A percentile compares a stretch with the other conserved stretches of the same genome.
phyloP scores from a whole-genome alignment of 92 coral and sea anemone genomes.

The Hydrozoanthus gracilis region DNA sequence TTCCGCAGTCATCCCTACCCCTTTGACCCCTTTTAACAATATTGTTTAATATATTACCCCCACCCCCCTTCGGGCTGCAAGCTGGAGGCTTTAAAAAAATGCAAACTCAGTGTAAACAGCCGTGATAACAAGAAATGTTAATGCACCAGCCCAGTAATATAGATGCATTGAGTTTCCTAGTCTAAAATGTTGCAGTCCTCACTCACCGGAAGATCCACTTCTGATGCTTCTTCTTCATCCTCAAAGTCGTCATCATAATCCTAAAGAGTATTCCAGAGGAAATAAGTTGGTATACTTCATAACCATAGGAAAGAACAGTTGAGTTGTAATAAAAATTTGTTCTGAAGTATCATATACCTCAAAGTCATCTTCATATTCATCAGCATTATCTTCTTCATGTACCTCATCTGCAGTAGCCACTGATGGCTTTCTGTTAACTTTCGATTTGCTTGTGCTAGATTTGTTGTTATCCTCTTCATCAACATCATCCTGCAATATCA shows the following conservation, averaged over 20 bases:
- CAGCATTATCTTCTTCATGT: constrained; percentile 73
- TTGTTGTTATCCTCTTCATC: constrained; percentile 55
- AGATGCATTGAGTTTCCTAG: neutral
- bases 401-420: constrained; percentile 67
- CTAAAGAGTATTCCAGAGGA: constrained; percentile 44
- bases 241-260: constrained; percentile 99
- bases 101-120: neutral
- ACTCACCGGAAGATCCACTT: constrained; percentile 55
- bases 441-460: constrained; percentile 16
- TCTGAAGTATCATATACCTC: constrained; percentile 59
- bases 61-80: too few relatives aligned
- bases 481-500: constrained; percentile 46
- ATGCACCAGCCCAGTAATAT: neutral
- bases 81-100: too few relatives aligned
- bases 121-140: constrained; percentile 3
- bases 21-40: neutral
- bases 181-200: neutral
- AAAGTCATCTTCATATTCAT: constrained; percentile 91
- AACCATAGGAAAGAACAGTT: neutral
- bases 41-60: too few relatives aligned
- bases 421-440: constrained; percentile 52
- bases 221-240: constrained; percentile 78
- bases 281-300: neutral
- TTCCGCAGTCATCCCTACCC: constrained; percentile 3
- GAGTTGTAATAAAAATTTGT: neutral